Evolutionary conservation across 2,113 vertebrate genomes (phyloP), one percentile per base, ranked within the genome.

Genomic region (Thalassarche chlororhynchos): DNA sequence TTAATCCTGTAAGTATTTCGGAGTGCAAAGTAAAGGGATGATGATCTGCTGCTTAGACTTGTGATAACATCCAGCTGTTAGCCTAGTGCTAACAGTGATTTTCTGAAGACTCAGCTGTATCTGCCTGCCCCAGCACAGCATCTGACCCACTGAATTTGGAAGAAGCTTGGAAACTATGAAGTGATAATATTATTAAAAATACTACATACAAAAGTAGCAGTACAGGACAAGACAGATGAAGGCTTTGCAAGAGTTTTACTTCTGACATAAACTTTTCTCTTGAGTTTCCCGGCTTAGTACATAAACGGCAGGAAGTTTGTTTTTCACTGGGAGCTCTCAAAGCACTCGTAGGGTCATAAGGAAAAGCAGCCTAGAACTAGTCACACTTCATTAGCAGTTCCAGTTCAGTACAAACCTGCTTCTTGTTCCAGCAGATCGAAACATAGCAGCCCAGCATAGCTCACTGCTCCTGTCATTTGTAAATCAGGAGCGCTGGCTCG

Each of bases 311-410:
- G 97, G 95, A 97, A 95, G 94, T 95, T 91, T 94, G 74, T 75
- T 95, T 96, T 96, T 89, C 93, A 69, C 74, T 87, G 86, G 89
- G 89, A 96, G 65, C 89, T 89, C 97, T 96, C 84, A 91, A 51
- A 92, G 74, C 87, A 9, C 69, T 92, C 9, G 0, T 13, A 87
- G 84, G 77, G 80, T 79, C 74, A 17, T 78, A 82, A 91, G 91
- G 81, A 87, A 96, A 95, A 95, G 89, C 89, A 94, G 89, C 42
- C 34, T 54, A 55, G 77, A 79, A 79, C 70, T 31, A 74, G 86
- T 94, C 91, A 90, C 94, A 93, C 88, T 89, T 97, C 93, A 91
- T 95, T 89, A 96, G 80, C 94, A 78, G 93, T 74, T 96, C 68
- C 87, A 76, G 74, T 66, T 87, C 79, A 87, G 66, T 66, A 94